Conservation (phyloP, 2,797 vertebrate genomes). For the Babyrousa celebensis region DNA sequence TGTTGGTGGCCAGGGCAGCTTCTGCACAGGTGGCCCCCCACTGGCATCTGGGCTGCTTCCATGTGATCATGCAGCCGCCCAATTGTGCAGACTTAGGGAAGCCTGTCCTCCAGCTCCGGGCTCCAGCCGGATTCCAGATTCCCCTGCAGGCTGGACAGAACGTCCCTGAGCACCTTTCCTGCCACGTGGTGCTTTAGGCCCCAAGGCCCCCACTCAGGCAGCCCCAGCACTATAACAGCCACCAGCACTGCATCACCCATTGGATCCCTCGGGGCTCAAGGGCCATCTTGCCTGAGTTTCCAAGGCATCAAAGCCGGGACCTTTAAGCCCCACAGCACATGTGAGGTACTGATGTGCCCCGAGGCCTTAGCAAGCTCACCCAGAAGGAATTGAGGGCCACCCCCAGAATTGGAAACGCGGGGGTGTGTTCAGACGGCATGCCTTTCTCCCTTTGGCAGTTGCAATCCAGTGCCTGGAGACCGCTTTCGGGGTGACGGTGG, state of each 20-base stretch:
- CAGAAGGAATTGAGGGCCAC: fast-evolving
- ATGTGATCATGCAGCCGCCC: background rate
- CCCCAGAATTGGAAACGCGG: fast-evolving
- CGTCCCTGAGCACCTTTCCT: background rate
- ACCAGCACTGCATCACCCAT: too few species aligned
- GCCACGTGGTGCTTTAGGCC: background rate
- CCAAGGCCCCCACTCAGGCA: fast-evolving
- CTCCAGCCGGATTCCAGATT: background rate
- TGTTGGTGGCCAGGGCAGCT: too few species aligned
- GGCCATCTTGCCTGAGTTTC: background rate
- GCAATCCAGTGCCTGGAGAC: slow-evolving; percentile 99
- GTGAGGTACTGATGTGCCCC: fast-evolving
- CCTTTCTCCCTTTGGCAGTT: slow-evolving; percentile 89
- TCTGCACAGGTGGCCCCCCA: too few species aligned
- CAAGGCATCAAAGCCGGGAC: too few species aligned
- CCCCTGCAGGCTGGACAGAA: too few species aligned
- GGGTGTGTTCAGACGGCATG: background rate
- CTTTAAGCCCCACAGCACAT: too few species aligned
- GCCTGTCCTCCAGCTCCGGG: background rate
- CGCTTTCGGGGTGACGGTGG: slow-evolving; percentile 95
- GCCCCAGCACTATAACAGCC: background rate
- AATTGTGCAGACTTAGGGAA: background rate
- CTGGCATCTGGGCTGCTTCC: too few species aligned
- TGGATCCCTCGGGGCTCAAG: background rate
- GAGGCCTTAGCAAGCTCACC: fast-evolving